Evolutionary conservation across 35 echinoderm and acorn worm species (phyloP).

Genomic region (Lytechinus pictus): DNA sequence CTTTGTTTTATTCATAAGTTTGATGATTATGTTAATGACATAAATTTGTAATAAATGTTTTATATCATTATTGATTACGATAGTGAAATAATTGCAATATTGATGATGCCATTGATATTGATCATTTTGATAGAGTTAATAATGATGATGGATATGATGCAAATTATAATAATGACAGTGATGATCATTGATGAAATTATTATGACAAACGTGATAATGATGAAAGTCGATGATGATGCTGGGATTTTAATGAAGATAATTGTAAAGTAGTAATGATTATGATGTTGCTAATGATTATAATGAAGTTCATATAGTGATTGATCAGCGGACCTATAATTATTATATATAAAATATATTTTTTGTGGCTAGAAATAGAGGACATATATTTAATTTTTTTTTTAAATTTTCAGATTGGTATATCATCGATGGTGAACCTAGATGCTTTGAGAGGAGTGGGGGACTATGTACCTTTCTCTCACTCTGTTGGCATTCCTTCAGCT

Average conservation of each 20-base stretch:
- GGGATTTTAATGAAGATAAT: too few species aligned
- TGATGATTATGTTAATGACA: not conserved
- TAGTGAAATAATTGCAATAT: not conserved
- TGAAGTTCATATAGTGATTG: not conserved
- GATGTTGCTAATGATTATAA: not conserved
- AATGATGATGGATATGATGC: not conserved
- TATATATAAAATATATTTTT: too few species aligned
- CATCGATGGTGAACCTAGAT: slow-evolving; percentile 29
- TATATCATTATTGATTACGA: not conserved
- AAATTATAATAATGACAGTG: too few species aligned
- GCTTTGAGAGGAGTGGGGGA: slow-evolving; percentile 46
- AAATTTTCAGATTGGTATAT: not conserved
- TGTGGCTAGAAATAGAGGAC: too few species aligned
- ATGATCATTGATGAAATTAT: too few species aligned
- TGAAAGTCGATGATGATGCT: too few species aligned
- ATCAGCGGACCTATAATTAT: too few species aligned
- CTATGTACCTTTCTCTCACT: slow-evolving; percentile 63
- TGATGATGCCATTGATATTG: not conserved
- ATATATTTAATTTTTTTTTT: not conserved
- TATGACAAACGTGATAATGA: too few species aligned
- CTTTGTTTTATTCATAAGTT: too few species aligned
- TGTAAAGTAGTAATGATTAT: not conserved
- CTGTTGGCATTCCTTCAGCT: slow-evolving; percentile 60
- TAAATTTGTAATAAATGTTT: too few species aligned
- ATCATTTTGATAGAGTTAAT: not conserved